Evolutionary conservation across 2,888 invertebrate genomes (phyloP).

Genomic region (Hirtodrosophila cameraria): DNA sequence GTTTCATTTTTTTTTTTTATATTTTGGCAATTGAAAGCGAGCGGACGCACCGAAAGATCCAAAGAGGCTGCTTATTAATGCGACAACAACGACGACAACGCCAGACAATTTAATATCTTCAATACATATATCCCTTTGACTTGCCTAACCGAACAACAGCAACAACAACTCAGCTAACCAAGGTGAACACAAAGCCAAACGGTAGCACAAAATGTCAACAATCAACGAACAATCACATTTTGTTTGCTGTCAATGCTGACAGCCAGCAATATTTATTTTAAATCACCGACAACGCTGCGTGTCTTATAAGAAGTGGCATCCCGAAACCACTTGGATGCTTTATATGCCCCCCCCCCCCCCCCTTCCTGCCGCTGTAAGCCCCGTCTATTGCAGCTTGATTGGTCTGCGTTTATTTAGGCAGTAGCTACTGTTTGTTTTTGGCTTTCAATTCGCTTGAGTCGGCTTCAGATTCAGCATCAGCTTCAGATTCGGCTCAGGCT

Average conservation of each 20-base stretch:
- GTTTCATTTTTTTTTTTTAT: conserved; percentile 7
- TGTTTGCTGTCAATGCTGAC: conserved; percentile 77
- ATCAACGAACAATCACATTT: conserved; percentile 80
- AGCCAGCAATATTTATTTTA: conserved; percentile 81
- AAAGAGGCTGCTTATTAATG: conserved; percentile 71
- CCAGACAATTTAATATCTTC: conserved; percentile 78
- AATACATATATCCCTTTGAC: conserved; percentile 66
- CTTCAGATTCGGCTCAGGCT: conserved; percentile 26
- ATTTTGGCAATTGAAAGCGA: conserved; percentile 72
- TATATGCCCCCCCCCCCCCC: neutral
- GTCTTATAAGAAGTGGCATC: conserved; percentile 49
- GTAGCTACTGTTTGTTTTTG: conserved; percentile 73
- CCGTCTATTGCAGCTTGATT: conserved; percentile 52
- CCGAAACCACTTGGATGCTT: conserved; percentile 19
- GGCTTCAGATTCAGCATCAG: conserved; percentile 40
- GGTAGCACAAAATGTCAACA: conserved; percentile 79
- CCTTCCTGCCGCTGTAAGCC: neutral
- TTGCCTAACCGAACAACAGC: conserved; percentile 6
- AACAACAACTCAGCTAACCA: conserved; percentile 23
- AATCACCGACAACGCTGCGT: conserved; percentile 64
- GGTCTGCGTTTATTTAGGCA: conserved; percentile 73
- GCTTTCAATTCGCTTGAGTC: conserved; percentile 75
- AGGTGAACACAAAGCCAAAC: conserved; percentile 37
- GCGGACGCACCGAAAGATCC: conserved; percentile 29
- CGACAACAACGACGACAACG: conserved; percentile 61